Evolutionary conservation across 1,140 invertebrate genomes (phyloP).

Genomic region (Tetranychus urticae): DNA sequence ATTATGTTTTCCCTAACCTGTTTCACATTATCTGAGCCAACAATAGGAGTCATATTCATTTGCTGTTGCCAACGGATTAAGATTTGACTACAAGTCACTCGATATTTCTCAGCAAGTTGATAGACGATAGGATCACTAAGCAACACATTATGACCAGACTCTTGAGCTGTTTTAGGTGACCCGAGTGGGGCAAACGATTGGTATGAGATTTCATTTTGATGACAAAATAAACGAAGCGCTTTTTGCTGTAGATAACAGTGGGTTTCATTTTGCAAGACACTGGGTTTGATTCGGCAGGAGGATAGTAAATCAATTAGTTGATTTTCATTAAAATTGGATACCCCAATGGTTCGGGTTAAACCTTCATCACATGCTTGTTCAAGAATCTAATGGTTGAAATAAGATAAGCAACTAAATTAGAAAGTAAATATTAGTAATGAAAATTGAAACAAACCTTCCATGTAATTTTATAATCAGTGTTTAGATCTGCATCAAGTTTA

Average conservation of each 20-base stretch:
- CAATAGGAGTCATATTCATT: too few species aligned
- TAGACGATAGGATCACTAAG: neutral
- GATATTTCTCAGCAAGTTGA: too few species aligned
- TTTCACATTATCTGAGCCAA: too few species aligned
- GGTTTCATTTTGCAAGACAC: conserved; percentile 24
- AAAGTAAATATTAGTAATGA: too few species aligned
- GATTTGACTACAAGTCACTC: too few species aligned
- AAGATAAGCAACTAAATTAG: too few species aligned
- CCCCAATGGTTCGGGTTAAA: conserved; percentile 46
- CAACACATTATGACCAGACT: conserved; percentile 20
- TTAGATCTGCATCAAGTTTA: conserved; percentile 13
- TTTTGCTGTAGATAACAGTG: conserved; percentile 27
- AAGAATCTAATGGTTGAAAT: conserved; percentile 22
- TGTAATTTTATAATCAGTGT: conserved; percentile 58
- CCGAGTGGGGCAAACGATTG: conserved; percentile 27
- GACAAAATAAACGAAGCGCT: conserved; percentile 22
- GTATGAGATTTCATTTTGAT: conserved; percentile 17
- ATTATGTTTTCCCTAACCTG: too few species aligned
- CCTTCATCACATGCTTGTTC: conserved; percentile 47
- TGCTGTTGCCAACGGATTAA: too few species aligned
- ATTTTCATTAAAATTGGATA: conserved; percentile 68
- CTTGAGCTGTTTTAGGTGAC: conserved; percentile 20
- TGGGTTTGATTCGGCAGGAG: conserved; percentile 42
- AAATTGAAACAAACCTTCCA: conserved; percentile 29
- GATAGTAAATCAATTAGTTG: conserved; percentile 35